phyloP scores from a whole-genome alignment of 2,797 vertebrate genomes.

The Pangasius macronema region DNA sequence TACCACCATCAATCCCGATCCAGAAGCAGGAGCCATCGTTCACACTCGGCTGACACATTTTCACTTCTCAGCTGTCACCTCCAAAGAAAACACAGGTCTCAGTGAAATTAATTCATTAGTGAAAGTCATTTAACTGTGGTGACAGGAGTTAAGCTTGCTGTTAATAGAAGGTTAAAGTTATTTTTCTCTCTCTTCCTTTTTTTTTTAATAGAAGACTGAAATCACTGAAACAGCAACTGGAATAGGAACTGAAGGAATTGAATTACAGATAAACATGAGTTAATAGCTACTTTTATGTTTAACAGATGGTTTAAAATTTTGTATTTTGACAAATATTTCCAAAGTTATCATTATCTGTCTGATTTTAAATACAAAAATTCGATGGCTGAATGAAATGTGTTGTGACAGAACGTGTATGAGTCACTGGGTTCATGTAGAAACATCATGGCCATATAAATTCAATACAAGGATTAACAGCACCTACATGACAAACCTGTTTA shows the following conservation, averaged over 20 bases:
- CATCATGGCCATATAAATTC: not conserved
- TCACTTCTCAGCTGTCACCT: conserved; percentile 65
- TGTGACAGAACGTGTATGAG: not conserved
- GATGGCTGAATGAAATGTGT: not conserved
- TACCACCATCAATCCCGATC: conserved; percentile 67
- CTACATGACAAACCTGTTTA: not conserved
- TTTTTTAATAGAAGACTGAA: not conserved
- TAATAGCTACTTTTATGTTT: not conserved
- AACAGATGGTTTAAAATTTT: not conserved
- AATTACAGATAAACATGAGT: not conserved
- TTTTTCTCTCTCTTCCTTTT: conserved; percentile 4
- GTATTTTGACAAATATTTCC: not conserved
- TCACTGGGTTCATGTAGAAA: not conserved
- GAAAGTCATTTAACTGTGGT: conserved; percentile 43
- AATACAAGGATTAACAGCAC: not conserved
- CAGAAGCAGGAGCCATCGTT: conserved; percentile 69
- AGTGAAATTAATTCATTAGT: conserved; percentile 62
- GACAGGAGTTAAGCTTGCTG: conserved; percentile 32
- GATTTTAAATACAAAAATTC: not conserved
- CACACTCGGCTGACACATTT: conserved; percentile 64
- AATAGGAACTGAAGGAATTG: not conserved
- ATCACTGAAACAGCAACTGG: not conserved
- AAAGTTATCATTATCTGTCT: not conserved
- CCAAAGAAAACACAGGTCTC: conserved; percentile 66
- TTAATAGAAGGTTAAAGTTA: conserved; percentile 34